Conservation (phyloP, 2,797 vertebrate species). For the Distichodus sexfasciatus region DNA sequence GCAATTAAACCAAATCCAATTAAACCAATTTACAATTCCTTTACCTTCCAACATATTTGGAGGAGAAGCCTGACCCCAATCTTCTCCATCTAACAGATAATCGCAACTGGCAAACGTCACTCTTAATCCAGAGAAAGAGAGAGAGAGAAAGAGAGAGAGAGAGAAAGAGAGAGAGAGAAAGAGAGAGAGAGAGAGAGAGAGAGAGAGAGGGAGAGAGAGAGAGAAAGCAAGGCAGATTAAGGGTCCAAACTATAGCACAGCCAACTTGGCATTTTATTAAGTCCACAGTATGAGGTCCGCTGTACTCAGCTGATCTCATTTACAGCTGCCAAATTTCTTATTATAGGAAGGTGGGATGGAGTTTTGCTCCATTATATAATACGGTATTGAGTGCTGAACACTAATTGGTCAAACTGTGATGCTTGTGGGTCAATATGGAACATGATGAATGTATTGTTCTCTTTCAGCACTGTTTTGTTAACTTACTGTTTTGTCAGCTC, state of each 20-base stretch:
- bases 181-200: too few species aligned
- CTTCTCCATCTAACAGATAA: too few species aligned
- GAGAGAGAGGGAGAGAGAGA: too few species aligned
- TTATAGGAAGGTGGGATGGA: too few species aligned
- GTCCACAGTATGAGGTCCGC: not conserved
- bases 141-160: too few species aligned
- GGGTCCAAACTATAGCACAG: not conserved
- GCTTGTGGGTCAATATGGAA: not conserved
- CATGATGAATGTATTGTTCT: not conserved
- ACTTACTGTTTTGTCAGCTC: too few species aligned
- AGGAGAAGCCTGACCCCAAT: too few species aligned
- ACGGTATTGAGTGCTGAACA: not conserved
- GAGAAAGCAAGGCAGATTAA: too few species aligned
- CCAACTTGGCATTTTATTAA: not conserved
- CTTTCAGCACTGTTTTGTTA: not conserved
- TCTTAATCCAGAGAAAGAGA: too few species aligned
- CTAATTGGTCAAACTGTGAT: not conserved
- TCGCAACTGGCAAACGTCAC: too few species aligned
- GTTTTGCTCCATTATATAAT: conserved; percentile 1
- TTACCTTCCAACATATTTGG: too few species aligned
- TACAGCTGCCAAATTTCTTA: conserved; percentile 3
- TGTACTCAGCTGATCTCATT: conserved; percentile 25
- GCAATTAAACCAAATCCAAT: not conserved
- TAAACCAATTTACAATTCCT: not conserved
- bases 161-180: too few species aligned